phyloP scores from a whole-genome alignment of 1,140 invertebrate genomes.

The Cydia strobilella region DNA sequence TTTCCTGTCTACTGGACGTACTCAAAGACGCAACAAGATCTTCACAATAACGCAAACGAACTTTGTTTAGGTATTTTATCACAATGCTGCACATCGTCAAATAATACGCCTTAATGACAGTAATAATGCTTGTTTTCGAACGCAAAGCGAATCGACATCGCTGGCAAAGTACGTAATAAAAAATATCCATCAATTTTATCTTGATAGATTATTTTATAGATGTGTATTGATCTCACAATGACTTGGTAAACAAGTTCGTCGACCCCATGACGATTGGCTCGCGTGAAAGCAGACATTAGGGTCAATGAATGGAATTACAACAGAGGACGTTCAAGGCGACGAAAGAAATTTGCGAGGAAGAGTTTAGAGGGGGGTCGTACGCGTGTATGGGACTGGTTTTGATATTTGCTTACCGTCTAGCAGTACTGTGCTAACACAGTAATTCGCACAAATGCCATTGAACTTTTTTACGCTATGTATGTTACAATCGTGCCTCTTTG shows the following conservation, averaged over 20 bases:
- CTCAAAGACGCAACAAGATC: neutral
- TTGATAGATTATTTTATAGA: constrained; percentile 32
- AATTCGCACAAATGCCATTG: neutral
- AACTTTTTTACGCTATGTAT: neutral
- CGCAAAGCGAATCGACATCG: constrained; percentile 1
- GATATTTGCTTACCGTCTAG: constrained; percentile 25
- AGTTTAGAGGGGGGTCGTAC: constrained; percentile 5
- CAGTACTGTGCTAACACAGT: constrained; percentile 7
- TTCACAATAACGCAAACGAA: neutral
- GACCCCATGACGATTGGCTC: constrained; percentile 29
- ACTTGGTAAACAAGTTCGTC: constrained; percentile 27
- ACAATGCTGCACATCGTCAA: neutral
- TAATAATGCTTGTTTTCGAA: constrained; percentile 17
- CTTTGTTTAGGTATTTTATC: constrained; percentile 15
- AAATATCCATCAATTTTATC: constrained; percentile 28
- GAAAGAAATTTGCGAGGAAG: constrained; percentile 28
- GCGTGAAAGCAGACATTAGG: constrained; percentile 32
- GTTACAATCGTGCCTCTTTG: neutral
- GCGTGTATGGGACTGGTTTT: constrained; percentile 13
- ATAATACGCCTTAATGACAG: neutral
- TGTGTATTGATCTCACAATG: constrained; percentile 30
- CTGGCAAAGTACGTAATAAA: constrained; percentile 20
- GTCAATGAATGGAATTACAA: constrained; percentile 31
- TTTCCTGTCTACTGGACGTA: constrained; percentile 11
- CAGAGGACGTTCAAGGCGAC: constrained; percentile 18